These are phyloP conservation scores for Caenorhabditis sp. DNA, from an alignment of 2,888 invertebrate species.

Conservation along the genomic window DNA sequence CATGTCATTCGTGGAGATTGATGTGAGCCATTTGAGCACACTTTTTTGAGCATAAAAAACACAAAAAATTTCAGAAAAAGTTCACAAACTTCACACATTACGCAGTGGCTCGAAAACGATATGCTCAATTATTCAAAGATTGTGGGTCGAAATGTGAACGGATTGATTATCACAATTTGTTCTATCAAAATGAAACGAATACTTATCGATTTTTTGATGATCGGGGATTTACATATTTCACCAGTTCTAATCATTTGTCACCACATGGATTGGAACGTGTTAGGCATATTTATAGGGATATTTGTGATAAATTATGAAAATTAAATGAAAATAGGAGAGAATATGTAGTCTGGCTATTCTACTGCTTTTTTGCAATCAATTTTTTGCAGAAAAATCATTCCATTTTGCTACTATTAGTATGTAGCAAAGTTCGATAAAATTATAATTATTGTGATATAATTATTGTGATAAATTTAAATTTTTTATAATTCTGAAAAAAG, in stretches of 20 bases:
- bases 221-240: constrained; percentile 19
- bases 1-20: background rate
- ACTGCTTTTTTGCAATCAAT: too few species aligned
- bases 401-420: too few species aligned
- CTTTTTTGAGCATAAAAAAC: too few species aligned
- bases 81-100: background rate
- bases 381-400: too few species aligned
- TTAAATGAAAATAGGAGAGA: too few species aligned
- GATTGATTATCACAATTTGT: constrained; percentile 17
- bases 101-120: constrained; percentile 15
- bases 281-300: constrained; percentile 14
- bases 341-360: too few species aligned
- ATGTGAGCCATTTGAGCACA: too few species aligned
- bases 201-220: constrained; percentile 18
- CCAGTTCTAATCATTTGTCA: constrained; percentile 9
- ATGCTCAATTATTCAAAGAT: constrained; percentile 20
- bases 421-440: too few species aligned
- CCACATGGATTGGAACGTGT: constrained; percentile 20
- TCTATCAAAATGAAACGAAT: constrained; percentile 7
- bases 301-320: constrained; percentile 24
- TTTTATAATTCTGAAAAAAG: too few species aligned
- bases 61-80: constrained; percentile 7
- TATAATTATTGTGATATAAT: too few species aligned
- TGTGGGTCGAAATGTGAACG: constrained; percentile 17
- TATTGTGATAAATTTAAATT: too few species aligned